Conservation (phyloP, 2,113 vertebrate species). For the Chloebia gouldiae region DNA sequence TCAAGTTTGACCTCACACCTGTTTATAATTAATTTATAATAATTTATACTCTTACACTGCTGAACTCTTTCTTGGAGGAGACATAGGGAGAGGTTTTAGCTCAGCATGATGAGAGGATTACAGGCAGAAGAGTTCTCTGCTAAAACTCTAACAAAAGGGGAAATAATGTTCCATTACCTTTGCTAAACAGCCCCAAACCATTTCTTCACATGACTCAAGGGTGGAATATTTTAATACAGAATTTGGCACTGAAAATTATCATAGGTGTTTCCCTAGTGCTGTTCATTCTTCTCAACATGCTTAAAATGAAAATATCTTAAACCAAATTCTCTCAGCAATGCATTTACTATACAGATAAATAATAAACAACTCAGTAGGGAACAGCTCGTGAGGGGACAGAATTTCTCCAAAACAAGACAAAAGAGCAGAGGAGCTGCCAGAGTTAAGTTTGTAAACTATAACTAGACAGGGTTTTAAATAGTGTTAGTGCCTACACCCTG, state of each 20-base stretch:
- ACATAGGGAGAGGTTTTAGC: background rate
- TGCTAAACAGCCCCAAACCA: background rate
- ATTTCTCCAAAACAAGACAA: background rate
- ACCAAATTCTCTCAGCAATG: background rate
- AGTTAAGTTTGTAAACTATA: background rate
- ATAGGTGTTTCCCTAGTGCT: background rate
- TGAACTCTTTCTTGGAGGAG: background rate
- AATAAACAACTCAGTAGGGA: background rate
- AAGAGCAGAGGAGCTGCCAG: background rate
- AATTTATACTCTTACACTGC: background rate
- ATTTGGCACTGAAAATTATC: background rate
- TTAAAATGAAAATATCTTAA: background rate
- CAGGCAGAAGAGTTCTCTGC: background rate
- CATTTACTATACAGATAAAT: constrained; percentile 47
- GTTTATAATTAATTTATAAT: background rate
- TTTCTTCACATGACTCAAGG: background rate
- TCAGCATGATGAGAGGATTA: background rate
- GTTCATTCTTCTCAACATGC: no score
- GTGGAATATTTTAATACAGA: background rate
- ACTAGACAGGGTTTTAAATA: background rate
- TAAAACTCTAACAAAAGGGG: background rate
- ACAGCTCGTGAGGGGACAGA: background rate
- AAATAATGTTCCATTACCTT: background rate
- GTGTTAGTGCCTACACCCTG: background rate
- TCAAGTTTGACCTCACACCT: fast-evolving